Conservation (phyloP, 2,113 vertebrate species). For the Etheostoma cragini region DNA sequence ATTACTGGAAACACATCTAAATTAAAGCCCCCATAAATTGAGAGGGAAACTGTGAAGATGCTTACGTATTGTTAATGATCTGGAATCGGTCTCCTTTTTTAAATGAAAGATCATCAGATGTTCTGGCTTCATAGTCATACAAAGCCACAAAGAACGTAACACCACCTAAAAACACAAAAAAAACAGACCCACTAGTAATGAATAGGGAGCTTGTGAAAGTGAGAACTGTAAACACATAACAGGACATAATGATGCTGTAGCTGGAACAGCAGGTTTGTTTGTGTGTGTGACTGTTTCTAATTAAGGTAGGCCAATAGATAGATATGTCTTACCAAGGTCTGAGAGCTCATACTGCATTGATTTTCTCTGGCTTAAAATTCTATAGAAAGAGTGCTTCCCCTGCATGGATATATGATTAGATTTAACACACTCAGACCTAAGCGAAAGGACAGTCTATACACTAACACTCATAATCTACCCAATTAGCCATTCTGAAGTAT, state of each 20-base stretch:
- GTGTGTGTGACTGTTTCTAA: slow-evolving; percentile 11
- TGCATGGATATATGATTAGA: slow-evolving; percentile 28
- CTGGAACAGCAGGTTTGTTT: not conserved
- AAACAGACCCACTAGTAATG: not conserved
- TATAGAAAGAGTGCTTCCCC: not conserved
- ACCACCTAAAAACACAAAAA: slow-evolving; percentile 85
- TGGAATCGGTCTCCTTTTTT: slow-evolving; percentile 98
- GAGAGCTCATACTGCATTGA: slow-evolving; percentile 29
- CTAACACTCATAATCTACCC: not conserved
- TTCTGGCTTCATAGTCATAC: slow-evolving; percentile 99
- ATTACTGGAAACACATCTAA: not conserved
- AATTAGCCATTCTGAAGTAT: not conserved
- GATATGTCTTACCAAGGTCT: slow-evolving; percentile 29
- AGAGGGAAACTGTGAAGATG: slow-evolving; percentile 30
- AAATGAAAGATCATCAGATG: slow-evolving; percentile 97
- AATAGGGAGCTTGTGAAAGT: not conserved
- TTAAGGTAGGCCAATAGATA: not conserved
- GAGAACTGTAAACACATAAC: not conserved
- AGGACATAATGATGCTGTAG: not conserved
- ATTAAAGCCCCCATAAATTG: not conserved
- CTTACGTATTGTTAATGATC: slow-evolving; percentile 99
- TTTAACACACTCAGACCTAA: not conserved
- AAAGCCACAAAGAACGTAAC: slow-evolving; percentile 99
- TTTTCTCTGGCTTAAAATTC: slow-evolving; percentile 38
- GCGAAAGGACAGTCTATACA: not conserved